Evolutionary conservation across 2,888 invertebrate species (phyloP).

Genomic region (Acanthoscelides obtectus): DNA sequence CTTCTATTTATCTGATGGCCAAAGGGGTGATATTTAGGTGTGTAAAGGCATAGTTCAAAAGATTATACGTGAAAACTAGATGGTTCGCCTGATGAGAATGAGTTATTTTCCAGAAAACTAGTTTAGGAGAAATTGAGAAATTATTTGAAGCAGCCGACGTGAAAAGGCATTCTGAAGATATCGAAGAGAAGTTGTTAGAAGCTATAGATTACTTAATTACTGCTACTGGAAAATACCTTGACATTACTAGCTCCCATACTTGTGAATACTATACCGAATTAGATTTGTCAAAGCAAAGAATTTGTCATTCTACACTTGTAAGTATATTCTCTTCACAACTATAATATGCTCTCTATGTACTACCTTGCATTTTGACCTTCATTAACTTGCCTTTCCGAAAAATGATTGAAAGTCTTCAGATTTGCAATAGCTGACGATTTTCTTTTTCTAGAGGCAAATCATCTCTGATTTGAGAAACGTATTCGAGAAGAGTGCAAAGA

Average conservation of each 20-base stretch:
- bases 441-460: neutral
- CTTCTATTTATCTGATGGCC: too few species aligned
- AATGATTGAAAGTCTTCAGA: too few species aligned
- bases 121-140: constrained; percentile 42
- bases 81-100: neutral
- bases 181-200: constrained; percentile 37
- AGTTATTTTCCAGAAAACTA: constrained; percentile 35
- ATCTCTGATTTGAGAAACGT: neutral
- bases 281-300: constrained; percentile 33
- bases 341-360: too few species aligned
- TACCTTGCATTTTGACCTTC: too few species aligned
- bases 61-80: neutral
- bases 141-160: constrained; percentile 32
- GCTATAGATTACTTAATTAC: constrained; percentile 37
- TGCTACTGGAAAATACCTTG: constrained; percentile 43
- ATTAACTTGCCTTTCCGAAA: too few species aligned
- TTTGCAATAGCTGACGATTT: neutral
- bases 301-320: constrained; percentile 16
- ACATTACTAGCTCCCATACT: constrained; percentile 35
- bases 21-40: too few species aligned
- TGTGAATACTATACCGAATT: constrained; percentile 31
- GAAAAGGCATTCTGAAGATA: constrained; percentile 17
- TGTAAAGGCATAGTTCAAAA: too few species aligned
- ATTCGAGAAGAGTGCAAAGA: constrained; percentile 25
- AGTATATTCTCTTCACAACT: neutral